These are phyloP conservation scores for Agrenia bidenticulata DNA, from an alignment of 2,888 invertebrate species.

Conservation along the genomic window DNA sequence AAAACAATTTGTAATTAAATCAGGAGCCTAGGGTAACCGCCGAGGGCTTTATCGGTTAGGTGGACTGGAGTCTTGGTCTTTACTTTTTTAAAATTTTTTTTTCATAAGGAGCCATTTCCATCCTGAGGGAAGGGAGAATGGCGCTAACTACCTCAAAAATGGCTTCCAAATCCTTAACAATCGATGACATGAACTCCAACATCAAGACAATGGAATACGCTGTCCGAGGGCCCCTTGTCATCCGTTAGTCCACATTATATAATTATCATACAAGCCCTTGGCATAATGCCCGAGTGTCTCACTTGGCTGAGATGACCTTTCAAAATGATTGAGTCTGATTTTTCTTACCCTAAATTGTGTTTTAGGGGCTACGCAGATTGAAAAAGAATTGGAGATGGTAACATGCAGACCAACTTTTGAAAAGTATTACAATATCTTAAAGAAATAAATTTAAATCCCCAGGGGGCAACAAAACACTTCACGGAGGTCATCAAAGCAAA, in stretches of 20 bases:
- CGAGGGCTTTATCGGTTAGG: too few species aligned
- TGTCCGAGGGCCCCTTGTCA: slow-evolving; percentile 93
- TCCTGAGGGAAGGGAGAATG: too few species aligned
- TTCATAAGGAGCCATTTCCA: too few species aligned
- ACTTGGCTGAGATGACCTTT: too few species aligned
- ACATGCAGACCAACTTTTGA: too few species aligned
- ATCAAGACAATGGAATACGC: slow-evolving; percentile 94
- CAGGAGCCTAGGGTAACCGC: too few species aligned
- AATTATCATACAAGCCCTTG: not conserved
- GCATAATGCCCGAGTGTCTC: not conserved
- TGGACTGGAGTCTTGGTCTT: too few species aligned
- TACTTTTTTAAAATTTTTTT: too few species aligned
- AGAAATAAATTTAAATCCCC: slow-evolving; percentile 51
- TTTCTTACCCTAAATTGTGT: too few species aligned
- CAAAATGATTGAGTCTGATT: too few species aligned
- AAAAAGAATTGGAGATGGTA: slow-evolving; percentile 82
- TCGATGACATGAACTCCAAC: slow-evolving; percentile 85
- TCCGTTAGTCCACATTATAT: slow-evolving; percentile 56
- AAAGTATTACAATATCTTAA: not conserved
- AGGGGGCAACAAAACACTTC: slow-evolving; percentile 89
- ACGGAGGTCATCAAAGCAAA: slow-evolving; percentile 91
- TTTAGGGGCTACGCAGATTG: slow-evolving; percentile 80
- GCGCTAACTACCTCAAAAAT: slow-evolving; percentile 26
- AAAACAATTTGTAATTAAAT: too few species aligned
- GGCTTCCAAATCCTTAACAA: slow-evolving; percentile 54